Conservation (phyloP, 2,797 vertebrate genomes). For the Nannoperca australis region DNA sequence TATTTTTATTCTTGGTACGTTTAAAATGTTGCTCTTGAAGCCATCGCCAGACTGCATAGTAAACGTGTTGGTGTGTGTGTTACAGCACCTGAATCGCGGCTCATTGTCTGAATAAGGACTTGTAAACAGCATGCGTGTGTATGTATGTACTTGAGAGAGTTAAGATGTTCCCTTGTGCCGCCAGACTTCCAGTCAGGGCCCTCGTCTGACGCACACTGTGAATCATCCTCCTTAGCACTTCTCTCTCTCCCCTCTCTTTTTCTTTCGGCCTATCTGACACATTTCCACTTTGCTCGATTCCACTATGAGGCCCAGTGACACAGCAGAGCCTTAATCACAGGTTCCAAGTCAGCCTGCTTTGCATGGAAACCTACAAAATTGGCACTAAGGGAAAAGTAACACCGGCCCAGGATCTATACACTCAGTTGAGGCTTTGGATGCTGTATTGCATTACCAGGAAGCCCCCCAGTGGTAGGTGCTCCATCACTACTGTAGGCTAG, state of each 20-base stretch:
- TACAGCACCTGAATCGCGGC: conserved; percentile 20
- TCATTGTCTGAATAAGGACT: conserved; percentile 30
- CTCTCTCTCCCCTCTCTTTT: conserved; percentile 12
- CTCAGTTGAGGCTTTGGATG: conserved; percentile 23
- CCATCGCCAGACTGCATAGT: conserved; percentile 42
- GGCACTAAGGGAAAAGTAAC: conserved; percentile 23
- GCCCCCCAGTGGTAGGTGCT: conserved; percentile 35
- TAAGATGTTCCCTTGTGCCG: conserved; percentile 70
- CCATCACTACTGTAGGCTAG: conserved; percentile 27
- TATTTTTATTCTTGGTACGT: conserved; percentile 71
- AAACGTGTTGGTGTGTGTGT: conserved; percentile 17
- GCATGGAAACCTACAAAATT: conserved; percentile 44
- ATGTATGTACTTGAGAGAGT: conserved; percentile 50
- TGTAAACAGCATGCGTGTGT: conserved; percentile 41
- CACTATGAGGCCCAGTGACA: conserved; percentile 75
- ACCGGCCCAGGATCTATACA: conserved; percentile 32
- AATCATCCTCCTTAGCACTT: conserved; percentile 73
- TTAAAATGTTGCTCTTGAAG: conserved; percentile 60
- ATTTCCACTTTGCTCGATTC: conserved; percentile 67
- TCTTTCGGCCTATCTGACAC: conserved; percentile 60
- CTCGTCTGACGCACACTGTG: conserved; percentile 79
- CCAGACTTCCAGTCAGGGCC: conserved; percentile 78
- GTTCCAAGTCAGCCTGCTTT: conserved; percentile 56
- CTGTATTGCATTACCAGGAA: conserved; percentile 46
- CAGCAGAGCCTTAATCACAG: conserved; percentile 76